phyloP scores from a whole-genome alignment of 2,113 vertebrate genomes.

The Salminus brasiliensis region DNA sequence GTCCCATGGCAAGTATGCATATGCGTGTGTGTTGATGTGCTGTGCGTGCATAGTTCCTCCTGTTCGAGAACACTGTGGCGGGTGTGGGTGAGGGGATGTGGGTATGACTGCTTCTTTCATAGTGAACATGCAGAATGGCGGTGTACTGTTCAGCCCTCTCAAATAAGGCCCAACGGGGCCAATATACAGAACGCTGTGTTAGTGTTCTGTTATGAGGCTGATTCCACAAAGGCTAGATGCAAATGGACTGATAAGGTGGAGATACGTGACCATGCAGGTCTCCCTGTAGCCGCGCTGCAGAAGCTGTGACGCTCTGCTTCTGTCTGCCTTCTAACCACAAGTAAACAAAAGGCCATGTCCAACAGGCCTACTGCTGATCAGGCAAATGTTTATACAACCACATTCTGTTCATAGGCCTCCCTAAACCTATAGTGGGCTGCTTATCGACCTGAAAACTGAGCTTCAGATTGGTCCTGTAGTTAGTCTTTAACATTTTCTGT shows the following conservation, averaged over 20 bases:
- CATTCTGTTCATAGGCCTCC: not conserved
- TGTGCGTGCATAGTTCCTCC: not conserved
- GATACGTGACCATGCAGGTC: not conserved
- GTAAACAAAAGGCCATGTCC: constrained; percentile 16
- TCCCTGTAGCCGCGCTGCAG: not conserved
- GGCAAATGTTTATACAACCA: not conserved
- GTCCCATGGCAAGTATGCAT: constrained; percentile 17
- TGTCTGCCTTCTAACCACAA: constrained; percentile 2
- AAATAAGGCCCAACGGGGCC: not conserved
- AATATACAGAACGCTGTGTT: not conserved
- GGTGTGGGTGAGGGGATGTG: constrained; percentile 27
- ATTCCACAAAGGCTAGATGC: not conserved
- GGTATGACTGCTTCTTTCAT: not conserved
- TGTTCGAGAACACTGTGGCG: constrained; percentile 22
- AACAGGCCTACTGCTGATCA: not conserved
- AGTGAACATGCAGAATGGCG: not conserved
- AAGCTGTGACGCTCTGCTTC: constrained; percentile 14
- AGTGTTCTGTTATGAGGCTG: constrained; percentile 8
- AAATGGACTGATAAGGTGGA: constrained; percentile 25
- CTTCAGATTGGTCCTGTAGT: not conserved
- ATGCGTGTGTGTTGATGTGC: not conserved
- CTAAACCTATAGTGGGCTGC: not conserved
- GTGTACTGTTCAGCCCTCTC: not conserved
- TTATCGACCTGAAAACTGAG: not conserved
- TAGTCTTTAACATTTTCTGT: not conserved